phyloP scores from a whole-genome alignment of 2,113 vertebrate species.

The Macquaria ambigua region DNA sequence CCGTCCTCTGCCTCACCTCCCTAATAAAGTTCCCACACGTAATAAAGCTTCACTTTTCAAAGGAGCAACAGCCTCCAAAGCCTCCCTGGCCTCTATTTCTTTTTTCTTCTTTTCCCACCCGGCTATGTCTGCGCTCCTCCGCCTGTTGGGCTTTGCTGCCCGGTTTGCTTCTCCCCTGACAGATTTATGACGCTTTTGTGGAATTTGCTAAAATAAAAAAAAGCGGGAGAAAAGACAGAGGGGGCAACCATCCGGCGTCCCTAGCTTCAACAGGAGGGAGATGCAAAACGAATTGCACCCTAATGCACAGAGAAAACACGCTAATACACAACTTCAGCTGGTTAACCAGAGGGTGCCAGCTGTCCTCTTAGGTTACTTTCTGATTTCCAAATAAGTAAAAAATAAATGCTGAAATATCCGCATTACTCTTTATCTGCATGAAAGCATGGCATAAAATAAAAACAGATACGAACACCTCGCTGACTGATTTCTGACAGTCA shows the following conservation, averaged over 20 bases:
- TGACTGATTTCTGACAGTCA: conserved; percentile 14
- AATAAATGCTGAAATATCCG: neutral
- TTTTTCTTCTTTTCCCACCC: conserved; percentile 63
- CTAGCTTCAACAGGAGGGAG: conserved; percentile 36
- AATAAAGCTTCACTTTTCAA: conserved; percentile 85
- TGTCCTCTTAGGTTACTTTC: neutral
- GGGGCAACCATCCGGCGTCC: conserved; percentile 49
- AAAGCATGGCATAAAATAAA: neutral
- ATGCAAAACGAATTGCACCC: conserved; percentile 37
- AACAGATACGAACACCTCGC: neutral
- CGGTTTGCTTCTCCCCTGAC: conserved; percentile 60
- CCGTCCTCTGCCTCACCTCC: conserved; percentile 70
- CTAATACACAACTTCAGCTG: conserved; percentile 9
- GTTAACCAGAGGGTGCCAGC: conserved; percentile 22
- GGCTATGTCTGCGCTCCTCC: conserved; percentile 63
- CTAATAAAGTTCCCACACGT: conserved; percentile 84
- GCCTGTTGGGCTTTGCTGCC: conserved; percentile 67
- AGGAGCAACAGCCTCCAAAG: conserved; percentile 74
- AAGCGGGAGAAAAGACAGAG: conserved; percentile 19
- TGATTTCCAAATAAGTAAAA: neutral
- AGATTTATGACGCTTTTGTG: conserved; percentile 85
- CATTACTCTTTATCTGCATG: neutral
- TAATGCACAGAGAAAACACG: conserved; percentile 33
- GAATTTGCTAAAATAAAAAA: conserved; percentile 80
- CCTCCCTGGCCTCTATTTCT: conserved; percentile 57